Evolutionary conservation across 1,140 invertebrate species (phyloP), one percentile per base, ranked within the genome.

Genomic region (Penaeus indicus): DNA sequence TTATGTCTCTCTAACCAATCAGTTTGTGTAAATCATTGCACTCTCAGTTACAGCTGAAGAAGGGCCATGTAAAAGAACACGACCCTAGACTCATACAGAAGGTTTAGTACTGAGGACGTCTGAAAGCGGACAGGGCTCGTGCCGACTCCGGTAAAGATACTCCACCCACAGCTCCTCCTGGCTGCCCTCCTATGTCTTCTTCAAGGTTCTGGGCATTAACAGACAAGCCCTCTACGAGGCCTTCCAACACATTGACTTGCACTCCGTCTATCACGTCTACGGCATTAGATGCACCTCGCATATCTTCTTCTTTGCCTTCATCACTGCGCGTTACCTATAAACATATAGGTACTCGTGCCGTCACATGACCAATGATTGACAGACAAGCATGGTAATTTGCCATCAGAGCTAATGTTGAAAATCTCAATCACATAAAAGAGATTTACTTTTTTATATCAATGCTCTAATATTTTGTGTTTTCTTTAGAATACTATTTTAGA

Each of bases 291-390:
- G 88, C 88, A 69, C 88, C 88, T 60, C 78, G 72, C 87, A 90
- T 86, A 82, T 90, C 87, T 72, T 90, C 90, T 81, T 90, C 90
- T 69, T 90, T 90, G 54, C 90, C 90, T 84, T 90, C 90, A 89
- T 90, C 90, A 86, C 82, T 90, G 87, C 90, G 84, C 84, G 90
- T 90, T 62, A 90, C 87, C 90, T 90, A 90, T 84, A 90, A 90
- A 77, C 85, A 81, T 67, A 89, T 64, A 82, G 77, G 83, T 62
- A 78, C 54, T 81, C 83, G 63, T 64, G 64, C 69, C 69, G 77
- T 67, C 80, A 80, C 67, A 75, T 84, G 32, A 84, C 60, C 42
- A 67, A 25, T 47, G 47, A 13, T 32, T 72, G 75, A 60, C 54
- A 38, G n/a, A 60, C 75, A 84, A 72, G 38, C 18, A 78, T 47